Conservation (phyloP, 2,113 vertebrate species). For the Talpa occidentalis region DNA sequence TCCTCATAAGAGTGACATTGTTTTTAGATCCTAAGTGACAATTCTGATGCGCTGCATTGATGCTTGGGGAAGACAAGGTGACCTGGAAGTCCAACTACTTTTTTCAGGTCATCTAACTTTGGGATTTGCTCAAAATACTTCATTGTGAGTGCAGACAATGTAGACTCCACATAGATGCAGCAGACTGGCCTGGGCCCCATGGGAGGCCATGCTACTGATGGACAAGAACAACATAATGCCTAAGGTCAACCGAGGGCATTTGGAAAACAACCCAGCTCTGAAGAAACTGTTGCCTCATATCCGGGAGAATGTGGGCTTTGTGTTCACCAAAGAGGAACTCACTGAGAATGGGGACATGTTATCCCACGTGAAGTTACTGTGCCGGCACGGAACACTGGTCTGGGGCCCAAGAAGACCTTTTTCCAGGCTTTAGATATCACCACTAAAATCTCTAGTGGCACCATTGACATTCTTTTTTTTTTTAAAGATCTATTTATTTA, state of each 20-base stretch:
- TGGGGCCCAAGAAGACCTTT: conserved; percentile 98
- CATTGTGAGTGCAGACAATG: conserved; percentile 96
- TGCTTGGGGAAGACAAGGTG: not conserved
- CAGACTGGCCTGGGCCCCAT: conserved; percentile 94
- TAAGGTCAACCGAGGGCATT: conserved; percentile 96
- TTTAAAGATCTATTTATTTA: too few species aligned
- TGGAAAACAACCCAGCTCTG: conserved; percentile 96
- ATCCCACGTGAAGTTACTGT: conserved; percentile 95
- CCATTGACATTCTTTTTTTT: conserved; percentile 99
- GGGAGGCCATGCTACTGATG: conserved; percentile 95
- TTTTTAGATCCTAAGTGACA: not conserved
- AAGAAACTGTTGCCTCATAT: conserved; percentile 97
- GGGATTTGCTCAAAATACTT: conserved; percentile 98
- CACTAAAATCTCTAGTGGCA: conserved; percentile 98
- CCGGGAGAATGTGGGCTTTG: conserved; percentile 96
- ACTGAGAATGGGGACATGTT: conserved; percentile 95
- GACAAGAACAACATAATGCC: conserved; percentile 99
- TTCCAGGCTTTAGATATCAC: conserved; percentile 99
- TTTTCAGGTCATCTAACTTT: conserved; percentile 86
- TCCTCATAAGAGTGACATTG: not conserved
- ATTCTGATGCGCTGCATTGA: not conserved
- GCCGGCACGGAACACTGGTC: conserved; percentile 95
- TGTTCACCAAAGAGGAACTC: conserved; percentile 98
- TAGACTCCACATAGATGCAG: conserved; percentile 99
- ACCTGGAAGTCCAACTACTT: not conserved